Percentiles rank a stretch among this genome's conserved stretches.
phyloP scores from a whole-genome alignment of 1,140 invertebrate genomes.

The Hyphantria cunea region DNA sequence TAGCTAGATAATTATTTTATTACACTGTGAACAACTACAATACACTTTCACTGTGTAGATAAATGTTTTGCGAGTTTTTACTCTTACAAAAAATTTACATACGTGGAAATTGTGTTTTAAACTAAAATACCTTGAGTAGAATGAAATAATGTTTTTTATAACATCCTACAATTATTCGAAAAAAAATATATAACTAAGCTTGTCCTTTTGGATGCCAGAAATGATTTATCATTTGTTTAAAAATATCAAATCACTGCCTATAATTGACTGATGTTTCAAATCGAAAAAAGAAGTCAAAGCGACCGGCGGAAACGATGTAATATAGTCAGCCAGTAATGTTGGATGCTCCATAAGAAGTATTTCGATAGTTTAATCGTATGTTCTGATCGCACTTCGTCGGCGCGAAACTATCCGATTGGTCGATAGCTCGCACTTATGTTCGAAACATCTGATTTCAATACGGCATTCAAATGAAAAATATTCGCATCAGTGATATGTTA shows the following conservation, averaged over 20 bases:
- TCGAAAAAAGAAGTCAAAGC: slow-evolving; percentile 48
- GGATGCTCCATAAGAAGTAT: slow-evolving; percentile 54
- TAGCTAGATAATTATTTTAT: slow-evolving; percentile 53
- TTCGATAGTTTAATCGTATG: slow-evolving; percentile 53
- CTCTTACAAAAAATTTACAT: too few species aligned
- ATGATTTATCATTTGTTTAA: slow-evolving; percentile 45
- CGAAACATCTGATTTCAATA: slow-evolving; percentile 39
- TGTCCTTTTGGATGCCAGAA: slow-evolving; percentile 42
- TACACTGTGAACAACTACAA: slow-evolving; percentile 43
- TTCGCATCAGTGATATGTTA: slow-evolving; percentile 32
- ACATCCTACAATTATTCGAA: too few species aligned
- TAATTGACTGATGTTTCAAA: slow-evolving; percentile 52
- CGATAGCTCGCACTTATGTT: slow-evolving; percentile 50
- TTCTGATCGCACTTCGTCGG: slow-evolving; percentile 48
- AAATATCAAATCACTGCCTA: slow-evolving; percentile 57
- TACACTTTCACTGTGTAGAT: slow-evolving; percentile 47
- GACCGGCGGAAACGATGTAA: slow-evolving; percentile 57
- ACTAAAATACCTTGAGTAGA: too few species aligned
- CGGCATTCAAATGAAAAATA: slow-evolving; percentile 47
- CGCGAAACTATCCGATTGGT: slow-evolving; percentile 54
- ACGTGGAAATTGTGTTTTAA: too few species aligned
- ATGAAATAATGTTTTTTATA: too few species aligned
- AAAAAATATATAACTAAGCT: slow-evolving; percentile 13
- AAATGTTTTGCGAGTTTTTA: neutral
- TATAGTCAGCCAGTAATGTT: slow-evolving; percentile 41